These are phyloP conservation scores for Petrocephalus microphthalmus DNA, from an alignment of 2,113 vertebrate species.

Conservation along the genomic window DNA sequence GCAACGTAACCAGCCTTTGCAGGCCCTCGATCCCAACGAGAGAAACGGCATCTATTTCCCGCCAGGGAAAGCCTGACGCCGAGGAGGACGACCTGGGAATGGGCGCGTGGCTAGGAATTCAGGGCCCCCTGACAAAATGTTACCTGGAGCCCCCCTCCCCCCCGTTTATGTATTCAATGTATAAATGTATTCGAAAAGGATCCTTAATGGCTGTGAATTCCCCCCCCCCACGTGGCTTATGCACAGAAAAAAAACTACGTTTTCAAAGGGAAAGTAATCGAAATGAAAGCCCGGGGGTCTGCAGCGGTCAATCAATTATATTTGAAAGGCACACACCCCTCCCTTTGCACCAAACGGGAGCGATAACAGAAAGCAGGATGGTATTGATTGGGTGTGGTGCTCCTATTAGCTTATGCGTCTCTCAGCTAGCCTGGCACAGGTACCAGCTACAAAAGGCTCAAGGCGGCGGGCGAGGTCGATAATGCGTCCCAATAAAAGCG, in stretches of 20 bases:
- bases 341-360: neutral
- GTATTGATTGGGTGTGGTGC: slow-evolving; percentile 24
- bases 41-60: neutral
- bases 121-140: neutral
- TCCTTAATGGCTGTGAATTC: slow-evolving; percentile 7
- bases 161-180: neutral
- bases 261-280: neutral
- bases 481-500: slow-evolving; percentile 21
- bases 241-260: neutral
- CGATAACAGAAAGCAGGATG: neutral
- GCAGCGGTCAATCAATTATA: slow-evolving; percentile 11
- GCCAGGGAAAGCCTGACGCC: no score
- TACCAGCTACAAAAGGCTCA: neutral
- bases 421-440: neutral
- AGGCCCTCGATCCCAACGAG: neutral
- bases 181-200: neutral
- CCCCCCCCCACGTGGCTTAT: neutral
- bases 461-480: slow-evolving; percentile 16
- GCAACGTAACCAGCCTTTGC: neutral
- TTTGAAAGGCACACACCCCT: neutral
- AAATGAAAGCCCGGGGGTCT: neutral
- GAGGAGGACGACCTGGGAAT: neutral
- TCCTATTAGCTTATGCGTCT: slow-evolving; percentile 1
- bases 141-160: neutral
- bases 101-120: neutral